phyloP scores from a whole-genome alignment of 1,140 invertebrate species.

The Neoseiulus cucumeris region DNA sequence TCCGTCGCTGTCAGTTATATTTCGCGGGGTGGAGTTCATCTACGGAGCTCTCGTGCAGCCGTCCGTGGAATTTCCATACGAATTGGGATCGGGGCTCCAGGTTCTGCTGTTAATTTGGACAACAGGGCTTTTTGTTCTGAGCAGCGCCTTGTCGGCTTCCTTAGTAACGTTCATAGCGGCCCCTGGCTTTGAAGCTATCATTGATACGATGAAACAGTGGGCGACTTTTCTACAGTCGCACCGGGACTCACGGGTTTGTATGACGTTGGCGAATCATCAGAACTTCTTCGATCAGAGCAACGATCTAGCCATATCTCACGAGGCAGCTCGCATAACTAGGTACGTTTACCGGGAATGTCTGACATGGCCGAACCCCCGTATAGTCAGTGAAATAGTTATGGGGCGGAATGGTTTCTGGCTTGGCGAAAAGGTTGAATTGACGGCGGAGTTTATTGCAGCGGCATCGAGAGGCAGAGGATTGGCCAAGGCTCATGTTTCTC shows the following conservation, averaged over 20 bases:
- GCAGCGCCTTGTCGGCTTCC: not conserved
- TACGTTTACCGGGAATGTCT: not conserved
- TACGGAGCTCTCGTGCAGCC: not conserved
- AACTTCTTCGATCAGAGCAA: not conserved
- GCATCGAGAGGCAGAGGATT: not conserved
- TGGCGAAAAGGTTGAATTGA: not conserved
- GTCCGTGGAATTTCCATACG: not conserved
- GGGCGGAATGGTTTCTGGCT: not conserved
- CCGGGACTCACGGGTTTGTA: not conserved
- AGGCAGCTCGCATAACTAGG: not conserved
- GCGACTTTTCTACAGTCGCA: not conserved
- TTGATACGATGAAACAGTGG: not conserved
- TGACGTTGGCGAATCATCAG: not conserved
- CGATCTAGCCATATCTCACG: not conserved
- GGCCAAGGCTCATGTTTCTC: not conserved
- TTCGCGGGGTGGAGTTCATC: not conserved
- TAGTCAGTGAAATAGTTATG: not conserved
- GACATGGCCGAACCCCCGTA: not conserved
- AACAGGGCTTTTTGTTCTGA: not conserved
- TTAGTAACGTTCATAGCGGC: not conserved
- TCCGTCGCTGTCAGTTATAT: not conserved
- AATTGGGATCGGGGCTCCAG: too few species aligned
- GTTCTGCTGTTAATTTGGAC: not conserved
- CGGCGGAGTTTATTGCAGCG: not conserved
- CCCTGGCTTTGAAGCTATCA: not conserved